phyloP scores from a whole-genome alignment of 2,113 vertebrate species.

The Tylochromis polylepis region DNA sequence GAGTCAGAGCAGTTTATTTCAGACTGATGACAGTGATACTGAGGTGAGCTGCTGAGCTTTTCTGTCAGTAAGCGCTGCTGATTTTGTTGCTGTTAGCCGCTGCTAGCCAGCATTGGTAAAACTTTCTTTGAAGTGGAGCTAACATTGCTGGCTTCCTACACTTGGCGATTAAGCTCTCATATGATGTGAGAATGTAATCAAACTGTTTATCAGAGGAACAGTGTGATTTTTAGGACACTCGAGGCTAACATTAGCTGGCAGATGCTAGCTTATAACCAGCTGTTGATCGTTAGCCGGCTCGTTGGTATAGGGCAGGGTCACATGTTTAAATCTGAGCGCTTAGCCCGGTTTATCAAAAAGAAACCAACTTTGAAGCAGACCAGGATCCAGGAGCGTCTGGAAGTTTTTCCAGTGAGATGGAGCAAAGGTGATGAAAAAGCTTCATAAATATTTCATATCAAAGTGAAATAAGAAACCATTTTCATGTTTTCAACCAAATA shows the following conservation, averaged over 20 bases:
- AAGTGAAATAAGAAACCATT: neutral
- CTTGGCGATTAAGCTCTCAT: neutral
- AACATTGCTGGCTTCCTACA: neutral
- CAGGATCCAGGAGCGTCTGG: neutral
- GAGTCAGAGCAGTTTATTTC: fast-evolving
- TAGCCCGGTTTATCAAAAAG: neutral
- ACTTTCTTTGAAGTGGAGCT: fast-evolving
- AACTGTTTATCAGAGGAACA: neutral
- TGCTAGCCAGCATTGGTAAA: neutral
- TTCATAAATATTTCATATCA: neutral
- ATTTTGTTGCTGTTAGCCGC: neutral
- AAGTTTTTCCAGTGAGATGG: neutral
- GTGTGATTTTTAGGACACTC: neutral
- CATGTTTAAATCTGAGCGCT: too few species aligned
- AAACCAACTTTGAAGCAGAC: fast-evolving
- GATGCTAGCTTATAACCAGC: neutral
- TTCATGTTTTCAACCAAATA: neutral
- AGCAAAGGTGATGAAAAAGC: neutral
- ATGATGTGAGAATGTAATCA: neutral
- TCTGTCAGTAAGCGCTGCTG: neutral
- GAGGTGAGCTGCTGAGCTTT: neutral
- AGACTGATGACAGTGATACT: neutral
- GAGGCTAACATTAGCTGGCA: neutral
- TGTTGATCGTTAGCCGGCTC: neutral
- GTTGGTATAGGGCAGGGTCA: neutral